These are phyloP conservation scores for Campylomormyrus numenius DNA, from an alignment of 2,113 vertebrate species.

Conservation along the genomic window DNA sequence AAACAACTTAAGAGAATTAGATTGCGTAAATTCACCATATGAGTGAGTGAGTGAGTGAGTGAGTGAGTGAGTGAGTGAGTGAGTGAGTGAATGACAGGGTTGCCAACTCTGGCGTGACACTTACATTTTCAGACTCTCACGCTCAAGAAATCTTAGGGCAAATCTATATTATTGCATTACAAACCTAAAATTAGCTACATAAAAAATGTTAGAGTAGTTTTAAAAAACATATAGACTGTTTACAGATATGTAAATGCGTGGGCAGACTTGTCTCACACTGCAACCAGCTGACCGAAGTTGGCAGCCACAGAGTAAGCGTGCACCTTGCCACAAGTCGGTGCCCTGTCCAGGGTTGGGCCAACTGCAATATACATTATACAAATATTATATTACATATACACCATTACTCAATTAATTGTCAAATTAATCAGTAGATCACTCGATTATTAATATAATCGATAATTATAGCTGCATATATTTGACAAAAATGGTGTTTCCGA, in stretches of 20 bases:
- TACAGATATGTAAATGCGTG: no score
- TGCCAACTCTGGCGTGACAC: neutral
- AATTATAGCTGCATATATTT: neutral
- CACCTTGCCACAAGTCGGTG: neutral
- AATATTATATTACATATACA: neutral
- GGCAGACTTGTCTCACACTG: no score
- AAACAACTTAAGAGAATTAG: neutral
- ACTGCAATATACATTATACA: neutral
- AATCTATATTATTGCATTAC: no score
- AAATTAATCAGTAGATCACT: neutral
- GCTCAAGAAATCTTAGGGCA: no score
- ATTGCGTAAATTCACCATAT: neutral
- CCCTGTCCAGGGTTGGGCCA: neutral
- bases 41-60: neutral
- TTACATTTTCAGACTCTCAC: no score
- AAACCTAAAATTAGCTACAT: no score
- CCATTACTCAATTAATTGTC: neutral
- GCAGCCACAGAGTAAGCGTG: no score
- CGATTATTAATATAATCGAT: neutral
- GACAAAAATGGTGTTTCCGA: neutral
- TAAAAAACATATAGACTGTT: no score
- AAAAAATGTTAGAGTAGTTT: no score
- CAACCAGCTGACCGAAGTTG: no score
- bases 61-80: no score
- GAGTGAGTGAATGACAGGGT: neutral